A percentile compares a stretch with the other conserved stretches of the same genome.
Conservation (phyloP, 2,797 vertebrate genomes). For the Aplochiton taeniatus region DNA sequence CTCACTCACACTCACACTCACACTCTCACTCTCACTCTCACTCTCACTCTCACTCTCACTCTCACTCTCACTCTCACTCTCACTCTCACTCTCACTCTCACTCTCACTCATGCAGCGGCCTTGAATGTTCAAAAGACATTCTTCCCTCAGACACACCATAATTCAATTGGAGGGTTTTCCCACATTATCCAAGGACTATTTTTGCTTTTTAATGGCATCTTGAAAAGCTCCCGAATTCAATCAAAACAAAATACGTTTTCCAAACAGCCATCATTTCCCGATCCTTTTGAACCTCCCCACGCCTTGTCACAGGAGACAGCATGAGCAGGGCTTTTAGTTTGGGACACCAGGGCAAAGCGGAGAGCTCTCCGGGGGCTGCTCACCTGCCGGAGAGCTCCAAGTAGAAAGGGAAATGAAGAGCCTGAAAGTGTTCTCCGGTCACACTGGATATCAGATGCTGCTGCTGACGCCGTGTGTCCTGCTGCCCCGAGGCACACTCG, state of each 20-base stretch:
- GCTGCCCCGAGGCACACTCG: not conserved
- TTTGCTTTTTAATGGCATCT: too few relatives aligned
- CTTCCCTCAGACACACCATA: not conserved
- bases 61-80: not conserved
- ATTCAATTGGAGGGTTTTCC: not conserved
- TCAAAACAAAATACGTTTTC: not conserved
- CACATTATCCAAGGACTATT: too few relatives aligned
- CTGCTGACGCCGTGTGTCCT: too few relatives aligned
- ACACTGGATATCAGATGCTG: too few relatives aligned
- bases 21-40: not conserved
- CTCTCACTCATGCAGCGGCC: not conserved
- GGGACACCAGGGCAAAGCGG: too few relatives aligned
- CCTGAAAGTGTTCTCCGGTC: slow-evolving; percentile 9
- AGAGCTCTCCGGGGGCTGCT: too few relatives aligned
- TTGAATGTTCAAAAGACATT: too few relatives aligned
- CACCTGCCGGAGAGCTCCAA: not conserved
- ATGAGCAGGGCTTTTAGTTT: too few relatives aligned
- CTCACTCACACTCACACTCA: not conserved
- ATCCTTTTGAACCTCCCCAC: too few relatives aligned
- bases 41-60: not conserved
- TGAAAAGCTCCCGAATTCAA: too few relatives aligned
- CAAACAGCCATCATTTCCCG: too few relatives aligned
- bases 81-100: not conserved
- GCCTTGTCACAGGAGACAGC: too few relatives aligned
- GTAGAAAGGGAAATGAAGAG: slow-evolving; percentile 12